phyloP scores from a whole-genome alignment of 2,888 invertebrate species.

The Yponomeuta sedellus region DNA sequence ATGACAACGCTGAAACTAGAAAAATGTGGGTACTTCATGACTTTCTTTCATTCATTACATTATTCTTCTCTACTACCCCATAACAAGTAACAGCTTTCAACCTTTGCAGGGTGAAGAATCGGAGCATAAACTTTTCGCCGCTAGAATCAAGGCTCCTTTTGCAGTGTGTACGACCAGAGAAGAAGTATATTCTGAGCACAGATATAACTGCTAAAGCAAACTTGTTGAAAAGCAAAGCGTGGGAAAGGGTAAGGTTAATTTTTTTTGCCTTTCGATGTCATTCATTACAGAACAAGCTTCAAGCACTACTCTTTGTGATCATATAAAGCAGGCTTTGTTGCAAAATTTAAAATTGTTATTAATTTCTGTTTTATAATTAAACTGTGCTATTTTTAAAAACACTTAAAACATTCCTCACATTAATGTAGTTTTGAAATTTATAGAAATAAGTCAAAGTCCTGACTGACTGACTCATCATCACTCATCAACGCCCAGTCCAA shows the following conservation, averaged over 20 bases:
- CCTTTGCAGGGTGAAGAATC: background rate
- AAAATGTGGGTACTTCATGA: background rate
- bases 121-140: constrained; percentile 44
- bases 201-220: constrained; percentile 32
- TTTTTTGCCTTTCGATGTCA: background rate
- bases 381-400: no score
- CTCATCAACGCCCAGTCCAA: no score
- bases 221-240: constrained; percentile 47
- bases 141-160: constrained; percentile 53
- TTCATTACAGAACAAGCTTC: background rate
- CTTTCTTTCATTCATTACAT: background rate
- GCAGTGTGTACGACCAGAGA: constrained; percentile 56
- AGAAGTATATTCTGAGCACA: constrained; percentile 43
- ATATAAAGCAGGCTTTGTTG: no score
- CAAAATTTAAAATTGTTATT: no score
- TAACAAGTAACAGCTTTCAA: background rate
- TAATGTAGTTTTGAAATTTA: no score
- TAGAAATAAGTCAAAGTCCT: no score
- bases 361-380: no score
- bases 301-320: no score
- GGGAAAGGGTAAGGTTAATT: constrained; percentile 48
- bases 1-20: background rate
- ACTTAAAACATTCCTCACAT: no score
- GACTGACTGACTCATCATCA: no score
- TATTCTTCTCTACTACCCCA: background rate